These are phyloP conservation scores for Meganola albula DNA, from an alignment of 2,888 invertebrate species.

Conservation along the genomic window DNA sequence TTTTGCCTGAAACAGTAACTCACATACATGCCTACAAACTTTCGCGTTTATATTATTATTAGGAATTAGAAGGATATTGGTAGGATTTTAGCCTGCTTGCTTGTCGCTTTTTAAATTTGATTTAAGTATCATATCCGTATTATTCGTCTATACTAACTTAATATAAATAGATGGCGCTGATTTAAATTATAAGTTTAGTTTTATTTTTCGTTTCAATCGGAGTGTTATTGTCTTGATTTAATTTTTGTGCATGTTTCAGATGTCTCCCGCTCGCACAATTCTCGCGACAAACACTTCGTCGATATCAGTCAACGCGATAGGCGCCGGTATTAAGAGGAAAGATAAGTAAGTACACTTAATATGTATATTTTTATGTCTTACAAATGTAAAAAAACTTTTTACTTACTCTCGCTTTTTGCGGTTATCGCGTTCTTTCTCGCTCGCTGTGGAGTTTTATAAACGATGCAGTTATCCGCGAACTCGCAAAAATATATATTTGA, in stretches of 20 bases:
- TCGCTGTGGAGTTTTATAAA: too few relatives aligned
- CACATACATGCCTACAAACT: too few relatives aligned
- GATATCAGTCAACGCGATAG: constrained; percentile 88
- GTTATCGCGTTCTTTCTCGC: too few relatives aligned
- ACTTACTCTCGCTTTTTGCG: too few relatives aligned
- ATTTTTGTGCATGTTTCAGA: constrained; percentile 49
- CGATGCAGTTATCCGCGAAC: too few relatives aligned
- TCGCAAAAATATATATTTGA: too few relatives aligned
- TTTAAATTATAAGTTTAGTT: neutral
- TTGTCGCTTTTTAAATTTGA: neutral
- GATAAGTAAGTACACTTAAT: constrained; percentile 65
- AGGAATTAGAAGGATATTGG: too few relatives aligned
- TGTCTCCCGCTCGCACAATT: constrained; percentile 84
- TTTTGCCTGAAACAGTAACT: too few relatives aligned
- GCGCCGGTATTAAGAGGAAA: constrained; percentile 82
- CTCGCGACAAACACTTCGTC: constrained; percentile 95
- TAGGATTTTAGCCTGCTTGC: too few relatives aligned
- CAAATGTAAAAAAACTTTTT: too few relatives aligned
- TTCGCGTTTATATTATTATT: too few relatives aligned
- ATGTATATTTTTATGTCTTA: neutral
- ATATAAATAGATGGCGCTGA: neutral
- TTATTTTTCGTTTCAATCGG: constrained; percentile 1
- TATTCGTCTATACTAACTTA: neutral
- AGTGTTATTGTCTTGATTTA: constrained; percentile 1
- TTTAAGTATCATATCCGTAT: neutral